Evolutionary conservation across 2,113 vertebrate genomes (phyloP).

Genomic region (Ellobius talpinus): DNA sequence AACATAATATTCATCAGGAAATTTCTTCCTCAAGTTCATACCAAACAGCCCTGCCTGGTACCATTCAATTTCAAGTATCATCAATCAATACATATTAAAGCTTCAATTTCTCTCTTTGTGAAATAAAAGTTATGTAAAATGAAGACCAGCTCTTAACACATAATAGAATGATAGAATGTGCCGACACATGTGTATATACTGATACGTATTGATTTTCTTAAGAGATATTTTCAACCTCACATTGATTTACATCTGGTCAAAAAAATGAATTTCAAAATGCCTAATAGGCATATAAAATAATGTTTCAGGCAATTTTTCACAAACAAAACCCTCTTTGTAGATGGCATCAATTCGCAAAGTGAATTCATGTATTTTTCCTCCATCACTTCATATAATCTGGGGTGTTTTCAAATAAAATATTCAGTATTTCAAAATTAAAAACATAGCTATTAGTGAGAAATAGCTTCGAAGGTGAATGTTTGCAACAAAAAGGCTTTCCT

Average conservation of each 20-base stretch:
- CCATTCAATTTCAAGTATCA: neutral
- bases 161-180: neutral
- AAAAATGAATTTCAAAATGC: constrained; percentile 20
- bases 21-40: neutral
- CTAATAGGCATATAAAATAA: neutral
- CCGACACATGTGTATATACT: neutral
- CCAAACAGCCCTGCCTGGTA: neutral
- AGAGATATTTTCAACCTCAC: constrained; percentile 51
- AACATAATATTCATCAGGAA: neutral
- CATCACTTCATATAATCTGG: neutral
- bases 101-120: neutral
- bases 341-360: neutral
- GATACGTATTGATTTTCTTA: neutral
- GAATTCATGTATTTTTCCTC: neutral
- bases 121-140: neutral
- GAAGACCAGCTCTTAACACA: neutral
- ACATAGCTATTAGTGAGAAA: constrained; percentile 46
- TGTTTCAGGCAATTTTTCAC: neutral
- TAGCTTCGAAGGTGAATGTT: neutral
- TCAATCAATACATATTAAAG: neutral
- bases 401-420: constrained; percentile 55
- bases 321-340: constrained; percentile 12
- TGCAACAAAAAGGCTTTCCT: neutral
- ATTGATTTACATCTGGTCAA: neutral
- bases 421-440: constrained; percentile 67